Evolutionary conservation across 1,140 invertebrate species (phyloP).

Genomic region (Plodia interpunctella): DNA sequence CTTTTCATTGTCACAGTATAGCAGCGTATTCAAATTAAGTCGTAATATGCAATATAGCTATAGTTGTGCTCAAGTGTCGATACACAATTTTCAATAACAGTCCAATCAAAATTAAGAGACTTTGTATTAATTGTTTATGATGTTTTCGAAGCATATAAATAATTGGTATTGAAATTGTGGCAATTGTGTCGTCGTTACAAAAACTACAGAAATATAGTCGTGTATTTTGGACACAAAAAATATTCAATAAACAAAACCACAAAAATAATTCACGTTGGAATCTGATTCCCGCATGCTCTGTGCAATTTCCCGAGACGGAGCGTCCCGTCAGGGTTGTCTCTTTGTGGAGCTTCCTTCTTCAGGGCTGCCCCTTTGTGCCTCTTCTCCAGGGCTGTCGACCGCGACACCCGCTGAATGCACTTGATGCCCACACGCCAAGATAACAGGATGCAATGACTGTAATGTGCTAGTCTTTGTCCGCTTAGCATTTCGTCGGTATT

Average conservation of each 20-base stretch:
- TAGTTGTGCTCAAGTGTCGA: no score
- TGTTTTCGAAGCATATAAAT: no score
- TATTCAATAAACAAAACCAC: not conserved
- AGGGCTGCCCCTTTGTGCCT: constrained; percentile 49
- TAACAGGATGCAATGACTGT: constrained; percentile 18
- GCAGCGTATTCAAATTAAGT: no score
- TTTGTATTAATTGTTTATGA: no score
- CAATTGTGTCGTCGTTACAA: no score
- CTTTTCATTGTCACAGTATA: no score
- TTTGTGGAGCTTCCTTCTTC: constrained; percentile 57
- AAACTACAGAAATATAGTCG: no score
- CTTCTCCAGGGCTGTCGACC: constrained; percentile 42
- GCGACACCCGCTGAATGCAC: constrained; percentile 52
- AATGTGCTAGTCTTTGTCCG: constrained; percentile 15
- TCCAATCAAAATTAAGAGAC: no score
- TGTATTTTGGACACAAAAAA: no score
- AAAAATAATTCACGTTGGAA: not conserved
- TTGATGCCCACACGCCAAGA: constrained; percentile 42
- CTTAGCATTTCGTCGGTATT: not conserved
- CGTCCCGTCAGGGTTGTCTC: constrained; percentile 35
- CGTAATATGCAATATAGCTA: no score
- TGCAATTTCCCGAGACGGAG: constrained; percentile 40
- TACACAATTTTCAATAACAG: no score
- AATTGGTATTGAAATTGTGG: no score
- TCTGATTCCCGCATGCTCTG: constrained; percentile 18